phyloP scores from a whole-genome alignment of 2,113 vertebrate species.

The Datnioides undecimradiatus region DNA sequence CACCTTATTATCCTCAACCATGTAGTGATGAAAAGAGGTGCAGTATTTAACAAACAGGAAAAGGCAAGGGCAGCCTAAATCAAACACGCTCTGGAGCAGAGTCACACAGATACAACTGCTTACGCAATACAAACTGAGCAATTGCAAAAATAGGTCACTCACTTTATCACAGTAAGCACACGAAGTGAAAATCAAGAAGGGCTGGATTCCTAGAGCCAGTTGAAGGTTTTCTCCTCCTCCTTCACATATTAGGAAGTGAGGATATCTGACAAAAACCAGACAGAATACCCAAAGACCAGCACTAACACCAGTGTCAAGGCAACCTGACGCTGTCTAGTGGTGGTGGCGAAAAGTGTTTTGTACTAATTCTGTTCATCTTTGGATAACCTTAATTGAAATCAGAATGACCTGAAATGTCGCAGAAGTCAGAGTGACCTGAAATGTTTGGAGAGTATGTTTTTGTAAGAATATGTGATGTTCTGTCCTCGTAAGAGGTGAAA shows the following conservation, averaged over 20 bases:
- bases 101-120: constrained; percentile 24
- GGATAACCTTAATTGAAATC: too few species aligned
- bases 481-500: too few species aligned
- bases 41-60: constrained; percentile 47
- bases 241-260: background rate
- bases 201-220: background rate
- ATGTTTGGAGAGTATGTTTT: too few species aligned
- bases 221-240: background rate
- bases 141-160: constrained; percentile 62
- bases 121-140: constrained; percentile 41
- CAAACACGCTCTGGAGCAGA: constrained; percentile 18
- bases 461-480: too few species aligned
- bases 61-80: constrained; percentile 16
- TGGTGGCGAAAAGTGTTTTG: too few species aligned
- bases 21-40: constrained; percentile 1
- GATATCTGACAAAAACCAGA: background rate
- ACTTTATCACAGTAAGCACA: background rate
- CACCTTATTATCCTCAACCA: constrained; percentile 1
- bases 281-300: background rate
- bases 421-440: too few species aligned
- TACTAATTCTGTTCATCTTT: too few species aligned
- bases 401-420: too few species aligned
- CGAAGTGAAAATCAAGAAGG: background rate
- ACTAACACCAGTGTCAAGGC: too few species aligned
- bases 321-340: too few species aligned